Conservation (phyloP, 2,113 vertebrate genomes). For the Marmota monax region DNA sequence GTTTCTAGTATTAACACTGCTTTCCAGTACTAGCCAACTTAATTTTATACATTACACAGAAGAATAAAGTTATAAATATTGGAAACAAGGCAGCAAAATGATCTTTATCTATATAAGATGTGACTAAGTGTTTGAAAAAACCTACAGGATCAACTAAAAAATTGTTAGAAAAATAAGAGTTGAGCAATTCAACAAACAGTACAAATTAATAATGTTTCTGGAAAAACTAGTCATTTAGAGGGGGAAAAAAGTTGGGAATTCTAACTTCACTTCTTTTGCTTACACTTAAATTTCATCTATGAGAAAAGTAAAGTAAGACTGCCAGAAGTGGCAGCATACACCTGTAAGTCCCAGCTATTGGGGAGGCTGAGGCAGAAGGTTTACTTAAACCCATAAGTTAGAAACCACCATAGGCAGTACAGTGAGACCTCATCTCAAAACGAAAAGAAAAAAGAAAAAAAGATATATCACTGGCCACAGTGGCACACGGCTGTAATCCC, state of each 20-base stretch:
- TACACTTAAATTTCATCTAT: background rate
- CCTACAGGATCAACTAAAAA: background rate
- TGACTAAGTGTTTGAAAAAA: background rate
- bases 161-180: background rate
- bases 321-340: background rate
- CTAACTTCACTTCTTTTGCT: background rate
- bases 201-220: background rate
- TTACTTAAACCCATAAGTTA: too few species aligned
- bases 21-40: background rate
- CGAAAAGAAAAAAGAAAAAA: too few species aligned
- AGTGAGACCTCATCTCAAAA: too few species aligned
- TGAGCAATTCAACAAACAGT: background rate
- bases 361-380: too few species aligned
- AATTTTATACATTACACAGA: background rate
- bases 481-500: too few species aligned
- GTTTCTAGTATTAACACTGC: background rate
- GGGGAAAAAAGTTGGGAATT: background rate
- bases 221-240: background rate
- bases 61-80: background rate
- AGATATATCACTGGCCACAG: too few species aligned
- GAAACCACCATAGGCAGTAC: too few species aligned
- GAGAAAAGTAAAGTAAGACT: slow-evolving; percentile 13
- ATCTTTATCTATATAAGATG: background rate
- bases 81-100: background rate
- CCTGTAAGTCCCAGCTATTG: too few species aligned